These are phyloP conservation scores for Propithecus perrieri DNA, from an alignment of 2,797 vertebrate species.

Conservation along the genomic window DNA sequence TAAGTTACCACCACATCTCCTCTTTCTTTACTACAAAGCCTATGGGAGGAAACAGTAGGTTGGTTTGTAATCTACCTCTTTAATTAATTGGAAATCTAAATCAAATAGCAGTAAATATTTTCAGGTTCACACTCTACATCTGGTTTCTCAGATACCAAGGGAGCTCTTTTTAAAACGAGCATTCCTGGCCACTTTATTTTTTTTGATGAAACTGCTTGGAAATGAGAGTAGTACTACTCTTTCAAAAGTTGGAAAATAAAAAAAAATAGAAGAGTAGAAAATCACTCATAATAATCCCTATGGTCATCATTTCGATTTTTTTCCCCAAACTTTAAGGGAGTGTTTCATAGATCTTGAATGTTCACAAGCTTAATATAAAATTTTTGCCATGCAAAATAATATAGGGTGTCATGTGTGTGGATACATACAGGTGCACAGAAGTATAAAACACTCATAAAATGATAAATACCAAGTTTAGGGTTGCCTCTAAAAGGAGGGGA, in stretches of 20 bases:
- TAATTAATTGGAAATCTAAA: not conserved
- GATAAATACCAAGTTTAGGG: not conserved
- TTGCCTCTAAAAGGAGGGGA: not conserved
- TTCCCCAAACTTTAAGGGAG: not conserved
- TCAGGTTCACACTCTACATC: not conserved
- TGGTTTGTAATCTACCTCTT: not conserved
- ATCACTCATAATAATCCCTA: not conserved
- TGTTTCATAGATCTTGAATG: not conserved
- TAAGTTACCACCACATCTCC: not conserved
- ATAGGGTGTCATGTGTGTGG: not conserved
- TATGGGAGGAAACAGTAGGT: not conserved
- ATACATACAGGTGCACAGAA: not conserved
- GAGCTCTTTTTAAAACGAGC: constrained; percentile 1
- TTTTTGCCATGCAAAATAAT: not conserved
- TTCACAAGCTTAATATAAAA: constrained; percentile 17
- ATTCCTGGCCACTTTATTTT: not conserved
- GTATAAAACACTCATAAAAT: not conserved
- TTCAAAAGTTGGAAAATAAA: constrained; percentile 4
- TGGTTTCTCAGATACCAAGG: not conserved
- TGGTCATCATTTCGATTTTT: not conserved
- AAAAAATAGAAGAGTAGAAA: not conserved
- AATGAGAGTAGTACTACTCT: not conserved
- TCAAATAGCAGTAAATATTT: not conserved
- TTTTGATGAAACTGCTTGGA: not conserved
- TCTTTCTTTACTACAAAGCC: not conserved